phyloP scores from a whole-genome alignment of 2,888 invertebrate species.

The Chirona hameri region DNA sequence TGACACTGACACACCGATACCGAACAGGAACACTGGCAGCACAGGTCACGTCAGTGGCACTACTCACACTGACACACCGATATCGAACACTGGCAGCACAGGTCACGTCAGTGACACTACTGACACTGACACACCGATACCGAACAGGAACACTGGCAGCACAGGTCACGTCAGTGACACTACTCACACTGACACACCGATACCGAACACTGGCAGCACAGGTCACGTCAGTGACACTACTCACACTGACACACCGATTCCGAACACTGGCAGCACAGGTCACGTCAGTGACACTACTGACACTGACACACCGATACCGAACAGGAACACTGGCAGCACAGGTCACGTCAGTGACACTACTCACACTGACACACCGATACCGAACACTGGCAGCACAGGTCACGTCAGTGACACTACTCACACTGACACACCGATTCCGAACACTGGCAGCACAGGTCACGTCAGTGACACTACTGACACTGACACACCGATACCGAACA shows the following conservation, averaged over 20 bases:
- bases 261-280: constrained; percentile 65
- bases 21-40: constrained; percentile 75
- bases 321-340: constrained; percentile 63
- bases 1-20: constrained; percentile 80
- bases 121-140: constrained; percentile 80
- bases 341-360: too few relatives aligned
- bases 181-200: constrained; percentile 88
- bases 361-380: constrained; percentile 96
- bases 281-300: too few relatives aligned
- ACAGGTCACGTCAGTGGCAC: too few relatives aligned
- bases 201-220: constrained; percentile 72
- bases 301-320: constrained; percentile 89
- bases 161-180: too few relatives aligned
- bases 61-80: constrained; percentile 88
- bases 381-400: constrained; percentile 65
- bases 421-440: constrained; percentile 93
- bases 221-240: too few relatives aligned
- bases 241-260: constrained; percentile 96
- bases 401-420: constrained; percentile 54
- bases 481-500: constrained; percentile 90
- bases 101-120: too few relatives aligned
- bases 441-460: constrained; percentile 57
- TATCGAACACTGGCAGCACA: constrained; percentile 72
- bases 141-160: constrained; percentile 75
- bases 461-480: too few relatives aligned